Percentiles rank a stretch among this genome's conserved stretches.
phyloP scores from a whole-genome alignment of 2,113 vertebrate species.

The Indri indri region DNA sequence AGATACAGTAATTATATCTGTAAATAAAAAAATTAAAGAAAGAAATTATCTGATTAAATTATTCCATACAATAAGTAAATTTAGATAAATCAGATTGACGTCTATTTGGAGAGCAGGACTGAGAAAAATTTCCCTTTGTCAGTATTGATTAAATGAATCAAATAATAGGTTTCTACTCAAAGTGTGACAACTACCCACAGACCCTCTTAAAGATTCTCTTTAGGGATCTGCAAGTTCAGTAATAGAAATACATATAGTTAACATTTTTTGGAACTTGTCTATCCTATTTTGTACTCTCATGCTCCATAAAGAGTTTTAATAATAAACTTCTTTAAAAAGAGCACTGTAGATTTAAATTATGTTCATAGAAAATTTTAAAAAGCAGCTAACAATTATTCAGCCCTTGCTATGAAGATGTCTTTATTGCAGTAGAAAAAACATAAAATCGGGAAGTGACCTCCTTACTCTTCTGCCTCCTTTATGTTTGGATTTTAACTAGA shows the following conservation, averaged over 20 bases:
- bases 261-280: background rate
- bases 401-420: background rate
- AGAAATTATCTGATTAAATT: background rate
- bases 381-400: background rate
- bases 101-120: background rate
- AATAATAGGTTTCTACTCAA: slow-evolving; percentile 8
- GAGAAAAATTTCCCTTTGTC: background rate
- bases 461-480: background rate
- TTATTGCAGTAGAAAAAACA: background rate
- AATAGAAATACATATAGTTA: background rate
- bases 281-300: background rate
- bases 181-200: background rate
- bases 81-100: slow-evolving; percentile 18
- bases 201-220: background rate
- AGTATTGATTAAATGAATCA: background rate
- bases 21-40: background rate
- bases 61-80: background rate
- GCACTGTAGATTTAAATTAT: background rate
- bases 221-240: background rate
- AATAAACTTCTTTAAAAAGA: background rate
- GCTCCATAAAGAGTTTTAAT: background rate
- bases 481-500: background rate
- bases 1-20: background rate
- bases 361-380: background rate
- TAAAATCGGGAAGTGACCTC: background rate